Conservation (phyloP, 2,888 invertebrate genomes). For the Ectemnius lituratus region DNA sequence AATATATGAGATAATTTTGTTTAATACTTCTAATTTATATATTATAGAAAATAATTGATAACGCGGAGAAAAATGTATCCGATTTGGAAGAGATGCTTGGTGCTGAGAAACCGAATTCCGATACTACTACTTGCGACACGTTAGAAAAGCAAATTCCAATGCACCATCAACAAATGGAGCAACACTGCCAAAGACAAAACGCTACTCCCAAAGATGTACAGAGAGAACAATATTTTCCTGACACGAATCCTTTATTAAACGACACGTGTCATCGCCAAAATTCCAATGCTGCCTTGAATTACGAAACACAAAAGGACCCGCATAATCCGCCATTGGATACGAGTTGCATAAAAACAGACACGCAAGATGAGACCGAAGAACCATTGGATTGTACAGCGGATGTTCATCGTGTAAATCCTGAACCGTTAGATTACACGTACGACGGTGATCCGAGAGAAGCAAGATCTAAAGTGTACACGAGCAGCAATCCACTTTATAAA, state of each 20-base stretch:
- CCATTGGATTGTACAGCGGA: slow-evolving; percentile 64
- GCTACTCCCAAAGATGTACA: slow-evolving; percentile 13
- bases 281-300: slow-evolving; percentile 24
- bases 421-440: slow-evolving; percentile 64
- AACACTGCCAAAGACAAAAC: slow-evolving; percentile 24
- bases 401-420: slow-evolving; percentile 46
- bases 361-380: slow-evolving; percentile 40
- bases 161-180: slow-evolving; percentile 27
- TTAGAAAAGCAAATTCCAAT: slow-evolving; percentile 33
- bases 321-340: slow-evolving; percentile 13
- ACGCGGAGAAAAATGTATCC: slow-evolving; percentile 29
- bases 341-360: slow-evolving; percentile 32
- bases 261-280: slow-evolving; percentile 28
- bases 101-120: slow-evolving; percentile 37
- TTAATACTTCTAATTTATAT: too few species aligned
- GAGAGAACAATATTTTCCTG: slow-evolving; percentile 5
- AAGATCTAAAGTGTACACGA: slow-evolving; percentile 40
- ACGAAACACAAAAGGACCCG: slow-evolving; percentile 19
- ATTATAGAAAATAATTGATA: slow-evolving; percentile 44
- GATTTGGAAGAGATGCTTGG: slow-evolving; percentile 49
- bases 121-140: slow-evolving; percentile 19
- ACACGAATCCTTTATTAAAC: slow-evolving; percentile 16
- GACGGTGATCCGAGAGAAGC: slow-evolving; percentile 51
- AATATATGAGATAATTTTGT: too few species aligned
- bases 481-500: slow-evolving; percentile 43